Percentiles rank a stretch among this genome's conserved stretches.
These are phyloP conservation scores for Caenorhabditis sp. DNA, from an alignment of 2,888 invertebrate species.

Conservation along the genomic window DNA sequence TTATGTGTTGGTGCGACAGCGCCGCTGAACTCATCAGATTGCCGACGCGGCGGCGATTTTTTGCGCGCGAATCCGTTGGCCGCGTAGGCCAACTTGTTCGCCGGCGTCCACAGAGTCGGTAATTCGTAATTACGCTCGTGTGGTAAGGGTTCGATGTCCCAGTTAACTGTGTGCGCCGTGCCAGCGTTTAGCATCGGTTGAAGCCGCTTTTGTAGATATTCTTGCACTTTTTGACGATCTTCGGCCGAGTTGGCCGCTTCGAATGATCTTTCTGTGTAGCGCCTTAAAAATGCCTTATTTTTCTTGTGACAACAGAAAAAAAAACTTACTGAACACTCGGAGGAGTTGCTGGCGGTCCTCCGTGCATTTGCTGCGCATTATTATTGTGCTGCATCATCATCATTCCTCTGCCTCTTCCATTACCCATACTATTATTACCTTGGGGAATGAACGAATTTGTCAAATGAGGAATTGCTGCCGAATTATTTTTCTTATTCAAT, in stretches of 20 bases:
- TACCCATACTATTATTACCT: slow-evolving; percentile 22
- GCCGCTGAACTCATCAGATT: slow-evolving; percentile 6
- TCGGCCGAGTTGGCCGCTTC: slow-evolving; percentile 84
- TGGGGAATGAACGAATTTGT: slow-evolving; percentile 36
- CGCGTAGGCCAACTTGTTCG: slow-evolving; percentile 41
- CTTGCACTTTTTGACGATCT: slow-evolving; percentile 92
- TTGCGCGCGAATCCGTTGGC: slow-evolving; percentile 37
- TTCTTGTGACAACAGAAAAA: too few relatives aligned
- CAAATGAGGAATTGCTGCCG: slow-evolving; percentile 20
- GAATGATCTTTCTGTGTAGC: slow-evolving; percentile 91
- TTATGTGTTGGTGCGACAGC: not conserved
- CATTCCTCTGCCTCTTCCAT: slow-evolving; percentile 19
- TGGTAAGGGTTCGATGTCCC: slow-evolving; percentile 92
- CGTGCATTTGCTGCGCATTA: not conserved
- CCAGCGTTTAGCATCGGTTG: slow-evolving; percentile 88
- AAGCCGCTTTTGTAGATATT: slow-evolving; percentile 90
- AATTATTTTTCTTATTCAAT: slow-evolving; percentile 27
- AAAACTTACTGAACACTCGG: slow-evolving; percentile 20
- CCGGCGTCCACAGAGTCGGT: slow-evolving; percentile 56
- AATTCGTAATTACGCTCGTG: slow-evolving; percentile 71
- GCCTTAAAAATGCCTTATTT: slow-evolving; percentile 70
- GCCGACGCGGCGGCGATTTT: slow-evolving; percentile 23
- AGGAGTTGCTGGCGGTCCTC: slow-evolving; percentile 9
- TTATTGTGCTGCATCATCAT: not conserved
- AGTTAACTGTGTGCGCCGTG: slow-evolving; percentile 87